Evolutionary conservation across 2,797 vertebrate genomes (phyloP).

Genomic region (Melanitta fusca): DNA sequence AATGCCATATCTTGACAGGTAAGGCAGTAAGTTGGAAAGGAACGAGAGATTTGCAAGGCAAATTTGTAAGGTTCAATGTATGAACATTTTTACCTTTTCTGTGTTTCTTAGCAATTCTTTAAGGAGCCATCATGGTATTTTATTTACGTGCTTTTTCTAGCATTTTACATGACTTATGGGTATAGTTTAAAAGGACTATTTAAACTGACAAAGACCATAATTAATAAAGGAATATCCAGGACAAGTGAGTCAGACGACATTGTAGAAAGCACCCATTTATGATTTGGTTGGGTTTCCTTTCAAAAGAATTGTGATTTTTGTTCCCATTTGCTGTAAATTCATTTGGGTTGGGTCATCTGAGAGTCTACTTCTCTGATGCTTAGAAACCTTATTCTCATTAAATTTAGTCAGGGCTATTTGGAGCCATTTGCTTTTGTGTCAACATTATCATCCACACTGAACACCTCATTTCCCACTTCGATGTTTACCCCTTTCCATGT

Average conservation of each 20-base stretch:
- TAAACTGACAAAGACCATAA: neutral
- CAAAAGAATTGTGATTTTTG: neutral
- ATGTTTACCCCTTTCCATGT: neutral
- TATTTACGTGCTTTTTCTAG: neutral
- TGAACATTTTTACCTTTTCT: neutral
- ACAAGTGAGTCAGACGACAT: neutral
- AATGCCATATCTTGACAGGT: neutral
- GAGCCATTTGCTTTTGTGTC: neutral
- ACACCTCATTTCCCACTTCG: neutral
- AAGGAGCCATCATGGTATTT: neutral
- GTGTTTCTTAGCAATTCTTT: neutral
- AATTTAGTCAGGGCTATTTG: neutral
- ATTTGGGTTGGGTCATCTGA: neutral
- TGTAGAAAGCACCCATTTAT: neutral
- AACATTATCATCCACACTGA: neutral
- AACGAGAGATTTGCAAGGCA: neutral
- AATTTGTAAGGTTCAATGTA: neutral
- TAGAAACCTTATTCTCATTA: neutral
- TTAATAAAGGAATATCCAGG: neutral
- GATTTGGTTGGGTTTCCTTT: neutral
- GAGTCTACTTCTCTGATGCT: neutral
- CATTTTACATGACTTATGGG: neutral
- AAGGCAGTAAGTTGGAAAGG: neutral
- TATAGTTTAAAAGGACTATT: neutral
- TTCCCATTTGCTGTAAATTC: neutral